Conservation (phyloP, 2,888 invertebrate species). For the Teinopalpus imperialis region DNA sequence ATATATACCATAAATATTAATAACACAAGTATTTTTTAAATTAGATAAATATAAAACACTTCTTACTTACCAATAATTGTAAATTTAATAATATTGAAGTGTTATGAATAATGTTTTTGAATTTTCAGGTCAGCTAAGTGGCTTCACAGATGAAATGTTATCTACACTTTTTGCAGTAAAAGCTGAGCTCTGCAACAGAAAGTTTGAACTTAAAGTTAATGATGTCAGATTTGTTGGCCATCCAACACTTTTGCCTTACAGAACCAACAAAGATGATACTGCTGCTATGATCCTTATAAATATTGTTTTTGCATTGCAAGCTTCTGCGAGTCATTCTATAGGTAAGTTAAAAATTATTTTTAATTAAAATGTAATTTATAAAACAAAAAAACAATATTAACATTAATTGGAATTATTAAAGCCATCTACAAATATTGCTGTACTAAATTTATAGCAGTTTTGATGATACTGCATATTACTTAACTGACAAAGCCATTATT, state of each 20-base stretch:
- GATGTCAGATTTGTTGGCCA: conserved; percentile 98
- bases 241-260: conserved; percentile 89
- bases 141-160: conserved; percentile 91
- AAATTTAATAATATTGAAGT: no score
- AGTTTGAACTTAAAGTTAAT: conserved; percentile 97
- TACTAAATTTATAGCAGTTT: no score
- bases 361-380: neutral
- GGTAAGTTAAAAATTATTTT: conserved; percentile 49
- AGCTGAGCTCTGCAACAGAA: conserved; percentile 92
- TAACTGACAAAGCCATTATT: no score
- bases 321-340: conserved; percentile 94
- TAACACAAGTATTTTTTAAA: no score
- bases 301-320: conserved; percentile 95
- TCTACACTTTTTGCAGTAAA: conserved; percentile 96
- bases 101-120: neutral
- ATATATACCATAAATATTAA: no score
- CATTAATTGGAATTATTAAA: conserved; percentile 2
- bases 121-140: conserved; percentile 83
- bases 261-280: conserved; percentile 84
- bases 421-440: conserved; percentile 1
- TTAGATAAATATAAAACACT: no score
- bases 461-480: no score
- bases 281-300: conserved; percentile 91
- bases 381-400: no score
- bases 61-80: no score